Conservation (phyloP, 2,113 vertebrate genomes). For the Hippocampus guttulatus region DNA sequence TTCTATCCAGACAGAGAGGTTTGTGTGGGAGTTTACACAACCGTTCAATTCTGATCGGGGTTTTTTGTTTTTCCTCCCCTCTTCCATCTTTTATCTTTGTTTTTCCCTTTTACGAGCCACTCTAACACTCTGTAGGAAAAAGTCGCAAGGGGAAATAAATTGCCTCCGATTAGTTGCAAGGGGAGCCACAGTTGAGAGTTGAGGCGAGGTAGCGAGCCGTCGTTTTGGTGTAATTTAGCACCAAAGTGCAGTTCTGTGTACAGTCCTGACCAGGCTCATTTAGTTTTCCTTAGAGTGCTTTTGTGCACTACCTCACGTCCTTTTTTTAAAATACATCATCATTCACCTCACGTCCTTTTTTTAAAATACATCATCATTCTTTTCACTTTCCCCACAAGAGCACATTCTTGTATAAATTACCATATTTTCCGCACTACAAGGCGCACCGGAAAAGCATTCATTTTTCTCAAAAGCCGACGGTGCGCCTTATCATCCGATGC, state of each 20-base stretch:
- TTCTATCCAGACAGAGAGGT: no score
- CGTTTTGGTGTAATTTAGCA: constrained; percentile 32
- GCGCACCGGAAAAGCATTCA: no score
- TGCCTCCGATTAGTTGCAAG: constrained; percentile 23
- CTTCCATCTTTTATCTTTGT: not conserved
- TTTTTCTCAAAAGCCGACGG: no score
- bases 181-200: constrained; percentile 24
- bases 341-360: constrained; percentile 28
- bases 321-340: constrained; percentile 25
- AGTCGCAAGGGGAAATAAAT: not conserved
- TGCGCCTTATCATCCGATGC: no score
- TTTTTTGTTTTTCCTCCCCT: no score
- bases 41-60: no score
- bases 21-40: no score
- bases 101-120: not conserved
- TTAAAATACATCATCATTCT: not conserved
- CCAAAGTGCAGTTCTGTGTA: constrained; percentile 23
- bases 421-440: no score
- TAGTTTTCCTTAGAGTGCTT: constrained; percentile 35
- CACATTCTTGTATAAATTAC: not conserved
- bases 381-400: not conserved
- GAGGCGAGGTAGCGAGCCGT: constrained; percentile 5
- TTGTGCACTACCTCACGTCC: constrained; percentile 25
- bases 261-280: constrained; percentile 29
- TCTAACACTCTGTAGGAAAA: not conserved